These are phyloP conservation scores for Podarcis cretensis DNA, from an alignment of 2,113 vertebrate genomes.

Conservation along the genomic window DNA sequence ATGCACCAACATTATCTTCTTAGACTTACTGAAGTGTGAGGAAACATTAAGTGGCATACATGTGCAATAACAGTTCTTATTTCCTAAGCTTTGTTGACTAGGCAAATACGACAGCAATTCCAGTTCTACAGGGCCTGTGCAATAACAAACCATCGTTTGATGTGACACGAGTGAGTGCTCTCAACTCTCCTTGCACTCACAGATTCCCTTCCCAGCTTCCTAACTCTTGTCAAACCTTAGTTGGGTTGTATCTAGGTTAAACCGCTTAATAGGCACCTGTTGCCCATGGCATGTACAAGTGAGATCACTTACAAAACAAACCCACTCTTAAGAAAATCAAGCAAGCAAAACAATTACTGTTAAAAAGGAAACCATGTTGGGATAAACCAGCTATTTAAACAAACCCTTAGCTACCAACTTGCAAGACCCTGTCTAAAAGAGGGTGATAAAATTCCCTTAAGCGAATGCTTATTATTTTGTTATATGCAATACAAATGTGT, in stretches of 20 bases:
- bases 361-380: neutral
- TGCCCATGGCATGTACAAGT: neutral
- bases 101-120: neutral
- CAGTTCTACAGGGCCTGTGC: neutral
- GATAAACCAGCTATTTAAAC: neutral
- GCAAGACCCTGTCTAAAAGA: too few species aligned
- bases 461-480: too few species aligned
- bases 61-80: neutral
- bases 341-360: too few species aligned
- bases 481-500: too few species aligned
- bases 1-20: neutral
- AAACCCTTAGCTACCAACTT: neutral
- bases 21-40: too few species aligned
- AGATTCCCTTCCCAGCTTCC: neutral
- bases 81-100: neutral
- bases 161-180: neutral
- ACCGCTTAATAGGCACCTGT: neutral
- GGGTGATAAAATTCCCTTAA: too few species aligned
- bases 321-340: neutral
- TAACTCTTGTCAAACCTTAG: neutral
- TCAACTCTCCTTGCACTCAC: too few species aligned
- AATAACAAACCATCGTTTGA: neutral
- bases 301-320: too few species aligned
- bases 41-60: neutral
- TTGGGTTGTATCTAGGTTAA: neutral